Conservation (phyloP, 2,888 invertebrate genomes). For the Gymnoscelis rufifasciata region DNA sequence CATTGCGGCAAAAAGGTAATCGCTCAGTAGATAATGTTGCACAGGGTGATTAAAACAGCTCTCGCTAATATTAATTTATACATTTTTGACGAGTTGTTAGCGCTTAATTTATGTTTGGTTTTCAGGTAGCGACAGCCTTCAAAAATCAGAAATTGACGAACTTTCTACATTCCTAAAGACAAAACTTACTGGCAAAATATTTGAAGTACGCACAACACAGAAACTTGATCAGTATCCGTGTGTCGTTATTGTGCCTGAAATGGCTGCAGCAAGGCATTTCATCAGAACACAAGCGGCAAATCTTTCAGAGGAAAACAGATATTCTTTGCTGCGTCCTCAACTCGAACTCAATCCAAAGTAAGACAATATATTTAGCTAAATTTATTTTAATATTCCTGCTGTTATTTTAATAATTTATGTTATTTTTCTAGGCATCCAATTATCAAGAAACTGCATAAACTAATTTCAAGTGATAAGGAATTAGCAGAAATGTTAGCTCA, state of each 20-base stretch:
- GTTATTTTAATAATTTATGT: conserved; percentile 15
- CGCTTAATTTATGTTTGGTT: neutral
- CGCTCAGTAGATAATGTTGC: too few species aligned
- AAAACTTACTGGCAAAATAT: conserved; percentile 87
- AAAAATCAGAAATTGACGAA: conserved; percentile 86
- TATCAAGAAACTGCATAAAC: conserved; percentile 89
- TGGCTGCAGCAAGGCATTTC: conserved; percentile 97
- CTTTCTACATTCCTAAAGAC: conserved; percentile 88
- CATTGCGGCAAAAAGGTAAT: too few species aligned
- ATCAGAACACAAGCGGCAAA: conserved; percentile 91
- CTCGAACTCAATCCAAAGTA: conserved; percentile 96
- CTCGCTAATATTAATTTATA: too few species aligned
- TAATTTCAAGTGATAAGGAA: conserved; percentile 86
- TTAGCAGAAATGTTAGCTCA: conserved; percentile 90
- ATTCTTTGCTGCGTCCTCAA: conserved; percentile 91
- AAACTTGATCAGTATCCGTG: conserved; percentile 94
- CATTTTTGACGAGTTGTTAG: too few species aligned
- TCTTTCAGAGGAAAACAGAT: conserved; percentile 90
- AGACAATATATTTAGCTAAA: conserved; percentile 33
- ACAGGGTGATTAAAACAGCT: too few species aligned
- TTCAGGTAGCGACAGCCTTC: conserved; percentile 82
- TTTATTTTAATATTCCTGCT: neutral
- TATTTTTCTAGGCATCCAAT: conserved; percentile 85
- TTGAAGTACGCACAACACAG: conserved; percentile 89
- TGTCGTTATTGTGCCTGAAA: conserved; percentile 96